Evolutionary conservation across 1,140 invertebrate genomes (phyloP).

Genomic region (Cydia pomonella): DNA sequence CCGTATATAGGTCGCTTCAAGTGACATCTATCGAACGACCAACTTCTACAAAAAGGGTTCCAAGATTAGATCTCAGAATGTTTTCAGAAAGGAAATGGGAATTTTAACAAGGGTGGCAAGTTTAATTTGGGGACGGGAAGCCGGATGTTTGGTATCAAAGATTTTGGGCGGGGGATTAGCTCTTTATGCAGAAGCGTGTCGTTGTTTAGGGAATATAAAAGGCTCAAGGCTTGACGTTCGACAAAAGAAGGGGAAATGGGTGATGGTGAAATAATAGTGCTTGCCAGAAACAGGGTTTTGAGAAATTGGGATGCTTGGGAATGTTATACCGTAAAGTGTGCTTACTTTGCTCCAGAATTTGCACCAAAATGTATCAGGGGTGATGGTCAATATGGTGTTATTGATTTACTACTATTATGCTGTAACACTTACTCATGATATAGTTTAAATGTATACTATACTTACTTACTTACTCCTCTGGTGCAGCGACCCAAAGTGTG

Average conservation of each 20-base stretch:
- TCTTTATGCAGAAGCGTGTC: slow-evolving; percentile 1
- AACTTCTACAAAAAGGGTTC: slow-evolving; percentile 17
- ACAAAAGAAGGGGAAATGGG: not conserved
- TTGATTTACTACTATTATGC: too few species aligned
- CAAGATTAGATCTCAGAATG: slow-evolving; percentile 15
- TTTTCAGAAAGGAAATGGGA: slow-evolving; percentile 25
- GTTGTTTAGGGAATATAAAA: not conserved
- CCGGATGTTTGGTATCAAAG: slow-evolving; percentile 29
- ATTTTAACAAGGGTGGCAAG: slow-evolving; percentile 27
- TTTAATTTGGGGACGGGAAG: slow-evolving; percentile 4
- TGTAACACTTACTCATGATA: too few species aligned
- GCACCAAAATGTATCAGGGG: too few species aligned
- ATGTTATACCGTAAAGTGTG: too few species aligned
- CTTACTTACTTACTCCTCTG: too few species aligned
- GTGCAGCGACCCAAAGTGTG: too few species aligned
- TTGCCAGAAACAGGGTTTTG: not conserved
- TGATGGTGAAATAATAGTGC: not conserved
- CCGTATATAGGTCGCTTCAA: slow-evolving; percentile 4
- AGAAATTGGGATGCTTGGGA: not conserved
- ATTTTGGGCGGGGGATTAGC: slow-evolving; percentile 10
- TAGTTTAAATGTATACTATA: too few species aligned
- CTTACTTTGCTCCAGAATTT: too few species aligned
- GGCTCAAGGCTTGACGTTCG: not conserved
- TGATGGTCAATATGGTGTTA: too few species aligned
- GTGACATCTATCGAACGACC: not conserved